Evolutionary conservation across 2,113 vertebrate genomes (phyloP), one percentile per base, ranked within the genome.

Genomic region (Pitta sordida): DNA sequence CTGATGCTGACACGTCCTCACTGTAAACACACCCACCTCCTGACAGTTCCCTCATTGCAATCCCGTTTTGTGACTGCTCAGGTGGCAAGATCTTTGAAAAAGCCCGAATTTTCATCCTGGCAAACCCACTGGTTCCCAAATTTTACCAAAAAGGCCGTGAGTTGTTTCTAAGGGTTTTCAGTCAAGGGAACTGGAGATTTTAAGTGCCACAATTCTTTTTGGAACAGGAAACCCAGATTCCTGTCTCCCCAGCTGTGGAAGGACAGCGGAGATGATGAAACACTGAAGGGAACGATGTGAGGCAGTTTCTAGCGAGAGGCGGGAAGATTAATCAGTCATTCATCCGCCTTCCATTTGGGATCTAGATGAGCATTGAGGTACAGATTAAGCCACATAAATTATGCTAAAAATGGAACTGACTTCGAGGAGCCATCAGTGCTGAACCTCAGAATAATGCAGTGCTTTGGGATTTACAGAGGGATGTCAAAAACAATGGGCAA

Each of bases 351-450:
- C 79, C 76, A 60, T 94, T 94, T 92, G 92, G 83, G 92, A 83
- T 95, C 80, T 86, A 74, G 83, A 94, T 88, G 39, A 92, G 83
- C n/a, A 16, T 29, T 88, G 74, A 73, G 90, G 59, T 39, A 83
- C 55, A 91, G 79, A 94, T 88, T 81, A 93, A 88, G 80, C 91
- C 68, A 53, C 92, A 90, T 81, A 91, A 96, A 83, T 96, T 83
- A 67, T n/a, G 52, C 91, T 93, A 92, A 95, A 96, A 95, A 90
- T 94, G 80, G 94, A 88, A n/a, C 87, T 94, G 91, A 87, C 65
- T 3, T 89, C 39, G 90, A 75, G 26, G 56, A 88, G 64, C 83
- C 86, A 75, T 88, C 88, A 93, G 48, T 39, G 5, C 55, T 15
- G 53, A 51, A 67, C 60, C 76, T 94, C 90, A 34, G 88, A 81